Evolutionary conservation across 2,797 vertebrate species (phyloP).

Genomic region (Peromyscus attwateri): DNA sequence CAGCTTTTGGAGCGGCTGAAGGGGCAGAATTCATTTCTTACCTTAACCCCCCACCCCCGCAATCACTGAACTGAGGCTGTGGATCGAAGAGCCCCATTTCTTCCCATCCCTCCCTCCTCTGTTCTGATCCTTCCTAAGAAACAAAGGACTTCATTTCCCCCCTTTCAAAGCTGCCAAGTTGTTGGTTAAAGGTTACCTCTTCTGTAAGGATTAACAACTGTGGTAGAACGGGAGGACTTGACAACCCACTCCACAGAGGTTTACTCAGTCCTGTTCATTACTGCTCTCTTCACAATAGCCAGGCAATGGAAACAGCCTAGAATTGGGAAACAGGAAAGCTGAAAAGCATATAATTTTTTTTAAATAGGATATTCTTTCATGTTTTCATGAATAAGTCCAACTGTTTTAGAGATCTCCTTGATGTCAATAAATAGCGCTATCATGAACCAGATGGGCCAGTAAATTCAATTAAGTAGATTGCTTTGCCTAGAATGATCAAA

Average conservation of each 20-base stretch:
- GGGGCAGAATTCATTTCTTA: not conserved
- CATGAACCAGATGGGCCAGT: not conserved
- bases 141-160: not conserved
- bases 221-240: not conserved
- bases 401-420: not conserved
- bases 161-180: not conserved
- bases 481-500: slow-evolving; percentile 11
- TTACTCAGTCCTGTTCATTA: not conserved
- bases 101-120: not conserved
- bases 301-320: not conserved
- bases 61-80: not conserved
- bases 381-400: slow-evolving; percentile 28
- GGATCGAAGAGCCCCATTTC: not conserved
- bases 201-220: not conserved
- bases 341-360: slow-evolving; percentile 21
- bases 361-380: not conserved
- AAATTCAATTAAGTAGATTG: slow-evolving; percentile 46
- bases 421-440: not conserved
- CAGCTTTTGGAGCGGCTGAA: not conserved
- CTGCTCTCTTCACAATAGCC: not conserved
- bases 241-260: not conserved
- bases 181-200: not conserved
- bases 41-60: not conserved
- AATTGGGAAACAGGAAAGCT: not conserved
- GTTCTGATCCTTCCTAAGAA: slow-evolving; percentile 4